Evolutionary conservation across 2,113 vertebrate species (phyloP).

Genomic region (Chaetops frenatus): DNA sequence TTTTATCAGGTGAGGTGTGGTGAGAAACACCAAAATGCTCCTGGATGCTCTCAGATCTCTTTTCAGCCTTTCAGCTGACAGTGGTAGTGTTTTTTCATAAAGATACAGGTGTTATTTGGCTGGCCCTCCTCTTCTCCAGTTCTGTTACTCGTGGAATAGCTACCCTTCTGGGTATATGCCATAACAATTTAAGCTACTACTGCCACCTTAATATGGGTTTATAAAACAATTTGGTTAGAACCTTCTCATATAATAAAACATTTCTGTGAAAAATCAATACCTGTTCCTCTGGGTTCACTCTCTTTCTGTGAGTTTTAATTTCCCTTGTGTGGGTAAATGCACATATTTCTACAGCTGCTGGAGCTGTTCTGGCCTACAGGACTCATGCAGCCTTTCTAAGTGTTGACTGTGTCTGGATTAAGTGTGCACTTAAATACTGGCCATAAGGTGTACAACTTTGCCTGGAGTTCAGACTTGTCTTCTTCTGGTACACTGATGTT

Average conservation of each 20-base stretch:
- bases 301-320: slow-evolving; percentile 28
- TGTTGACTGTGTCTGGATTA: background rate
- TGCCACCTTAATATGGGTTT: background rate
- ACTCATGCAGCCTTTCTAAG: background rate
- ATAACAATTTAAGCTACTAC: background rate
- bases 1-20: background rate
- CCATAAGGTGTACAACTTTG: background rate
- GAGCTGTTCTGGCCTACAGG: background rate
- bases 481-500: background rate
- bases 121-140: background rate
- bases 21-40: background rate
- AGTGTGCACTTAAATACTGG: background rate
- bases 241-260: background rate
- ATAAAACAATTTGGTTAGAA: slow-evolving; percentile 15
- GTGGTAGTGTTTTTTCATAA: background rate
- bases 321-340: background rate
- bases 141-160: background rate
- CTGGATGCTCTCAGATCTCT: background rate
- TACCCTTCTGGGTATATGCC: background rate
- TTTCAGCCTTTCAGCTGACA: background rate
- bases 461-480: background rate
- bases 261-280: slow-evolving; percentile 39
- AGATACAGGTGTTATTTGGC: background rate
- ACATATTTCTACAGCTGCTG: background rate
- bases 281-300: background rate